phyloP scores from a whole-genome alignment of 2,888 invertebrate genomes.

The Hedychridium roseum region DNA sequence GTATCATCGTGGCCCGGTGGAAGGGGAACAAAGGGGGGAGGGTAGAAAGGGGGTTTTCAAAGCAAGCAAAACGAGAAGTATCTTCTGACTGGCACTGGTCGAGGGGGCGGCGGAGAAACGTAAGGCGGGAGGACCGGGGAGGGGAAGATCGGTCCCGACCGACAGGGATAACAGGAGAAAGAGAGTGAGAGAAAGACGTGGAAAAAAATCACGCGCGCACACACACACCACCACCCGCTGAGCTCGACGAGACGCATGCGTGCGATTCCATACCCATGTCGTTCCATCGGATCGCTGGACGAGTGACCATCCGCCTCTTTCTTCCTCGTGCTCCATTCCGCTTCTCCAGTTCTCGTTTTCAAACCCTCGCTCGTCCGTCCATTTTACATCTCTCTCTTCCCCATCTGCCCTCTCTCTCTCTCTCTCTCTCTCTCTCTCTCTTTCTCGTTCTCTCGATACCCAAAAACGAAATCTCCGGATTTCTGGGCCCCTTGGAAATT shows the following conservation, averaged over 20 bases:
- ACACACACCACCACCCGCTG: constrained; percentile 56
- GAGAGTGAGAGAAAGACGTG: constrained; percentile 23
- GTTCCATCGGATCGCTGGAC: constrained; percentile 36
- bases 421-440: constrained; percentile 5
- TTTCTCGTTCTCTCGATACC: constrained; percentile 8
- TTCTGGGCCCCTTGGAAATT: constrained; percentile 42
- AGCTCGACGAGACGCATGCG: constrained; percentile 54
- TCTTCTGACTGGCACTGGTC: constrained; percentile 45
- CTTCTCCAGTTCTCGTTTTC: constrained; percentile 20
- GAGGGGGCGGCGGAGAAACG: constrained; percentile 22
- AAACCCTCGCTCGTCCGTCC: constrained; percentile 14
- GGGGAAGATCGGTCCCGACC: no score
- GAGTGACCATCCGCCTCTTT: constrained; percentile 15
- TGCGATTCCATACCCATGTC: constrained; percentile 52
- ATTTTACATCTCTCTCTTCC: constrained; percentile 6
- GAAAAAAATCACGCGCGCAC: constrained; percentile 26
- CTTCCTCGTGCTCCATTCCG: constrained; percentile 9
- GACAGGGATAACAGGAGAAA: constrained; percentile 26
- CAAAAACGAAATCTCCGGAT: constrained; percentile 45
- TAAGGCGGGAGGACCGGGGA: constrained; percentile 9
- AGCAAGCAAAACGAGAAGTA: constrained; percentile 39
- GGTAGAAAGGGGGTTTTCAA: no score
- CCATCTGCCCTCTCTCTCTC: neutral
- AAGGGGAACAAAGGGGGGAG: constrained; percentile 9
- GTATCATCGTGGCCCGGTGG: constrained; percentile 17